Evolutionary conservation across 2,888 invertebrate species (phyloP), one percentile per base, ranked within the genome.

Genomic region (Anaspis maculata): DNA sequence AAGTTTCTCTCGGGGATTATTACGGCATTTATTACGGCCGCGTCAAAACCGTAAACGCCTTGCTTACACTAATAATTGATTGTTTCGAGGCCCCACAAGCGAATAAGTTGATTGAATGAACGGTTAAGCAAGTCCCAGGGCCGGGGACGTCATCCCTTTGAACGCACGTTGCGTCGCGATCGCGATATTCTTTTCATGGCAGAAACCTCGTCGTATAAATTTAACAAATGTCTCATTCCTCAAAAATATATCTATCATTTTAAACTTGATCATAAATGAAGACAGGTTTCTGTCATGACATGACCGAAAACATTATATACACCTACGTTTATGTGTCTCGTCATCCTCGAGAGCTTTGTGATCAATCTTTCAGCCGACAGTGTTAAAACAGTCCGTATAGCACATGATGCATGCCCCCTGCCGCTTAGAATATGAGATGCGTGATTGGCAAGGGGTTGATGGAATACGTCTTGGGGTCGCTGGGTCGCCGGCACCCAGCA

Each of bases 371-470:
- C 34, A 30, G 38, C 36, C 40, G 32, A 39, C 26, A 26, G 32
- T 35, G 37, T 45, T 39, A 41, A 42, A 39, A 41, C 41, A 42
- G 44, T 44, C 35, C 34, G 25, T 39, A 37, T 30, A 29, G 26
- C 21, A 35, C 15, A 25, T 38, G 28, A 41, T 32, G 41, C 34
- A 37, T 27, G 36, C 46, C 46, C 44, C 49, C 46, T 38, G 42
- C 44, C 32, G 49, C 22, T 42, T 23, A 27, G 29, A 35, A 46
- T 49, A 48, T 49, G 45, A 46, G 47, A 48, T 41, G 46, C 9
- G 37, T 45, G 46, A 49, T 48, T 48, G 47, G 46, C 43, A 41
- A 44, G 42, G 42, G 38, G 33, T 39, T 36, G 39, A 39, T 39
- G 36, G 35, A 32, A 32, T 29, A 27, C 13, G 30, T 27, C 21